Evolutionary conservation across 2,113 vertebrate species (phyloP).

Genomic region (Hypomesus transpacificus): DNA sequence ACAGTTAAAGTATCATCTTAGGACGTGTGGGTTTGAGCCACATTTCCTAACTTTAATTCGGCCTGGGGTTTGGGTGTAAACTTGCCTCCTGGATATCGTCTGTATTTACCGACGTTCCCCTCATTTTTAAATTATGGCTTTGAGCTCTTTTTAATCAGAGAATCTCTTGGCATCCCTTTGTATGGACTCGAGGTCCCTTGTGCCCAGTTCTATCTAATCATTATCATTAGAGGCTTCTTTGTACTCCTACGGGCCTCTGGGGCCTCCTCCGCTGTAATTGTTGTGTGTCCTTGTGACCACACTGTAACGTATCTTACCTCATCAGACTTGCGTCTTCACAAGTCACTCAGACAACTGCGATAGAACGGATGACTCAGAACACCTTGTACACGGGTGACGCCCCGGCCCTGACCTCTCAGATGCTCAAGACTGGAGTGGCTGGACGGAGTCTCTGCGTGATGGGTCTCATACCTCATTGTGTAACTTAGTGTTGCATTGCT

Average conservation of each 20-base stretch:
- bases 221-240: constrained; percentile 57
- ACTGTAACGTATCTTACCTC: constrained; percentile 2
- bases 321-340: too few species aligned
- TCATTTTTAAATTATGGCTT: constrained; percentile 1
- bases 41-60: neutral
- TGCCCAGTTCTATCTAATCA: constrained; percentile 44
- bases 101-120: neutral
- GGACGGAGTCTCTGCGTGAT: too few species aligned
- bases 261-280: constrained; percentile 19
- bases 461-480: too few species aligned
- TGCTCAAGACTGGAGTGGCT: too few species aligned
- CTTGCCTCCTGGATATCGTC: too few species aligned
- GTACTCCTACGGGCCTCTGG: constrained; percentile 26
- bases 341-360: too few species aligned
- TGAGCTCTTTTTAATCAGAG: constrained; percentile 34
- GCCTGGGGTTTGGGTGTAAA: too few species aligned
- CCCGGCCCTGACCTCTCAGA: too few species aligned
- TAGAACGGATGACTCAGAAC: too few species aligned
- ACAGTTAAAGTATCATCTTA: neutral
- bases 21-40: neutral
- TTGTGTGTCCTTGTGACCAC: constrained; percentile 30
- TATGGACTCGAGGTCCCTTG: constrained; percentile 27
- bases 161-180: constrained; percentile 40
- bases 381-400: too few species aligned
- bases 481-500: too few species aligned